Base-by-base conservation (phyloP, 2,113 vertebrate species). In the Poeciliopsis occidentalis region DNA sequence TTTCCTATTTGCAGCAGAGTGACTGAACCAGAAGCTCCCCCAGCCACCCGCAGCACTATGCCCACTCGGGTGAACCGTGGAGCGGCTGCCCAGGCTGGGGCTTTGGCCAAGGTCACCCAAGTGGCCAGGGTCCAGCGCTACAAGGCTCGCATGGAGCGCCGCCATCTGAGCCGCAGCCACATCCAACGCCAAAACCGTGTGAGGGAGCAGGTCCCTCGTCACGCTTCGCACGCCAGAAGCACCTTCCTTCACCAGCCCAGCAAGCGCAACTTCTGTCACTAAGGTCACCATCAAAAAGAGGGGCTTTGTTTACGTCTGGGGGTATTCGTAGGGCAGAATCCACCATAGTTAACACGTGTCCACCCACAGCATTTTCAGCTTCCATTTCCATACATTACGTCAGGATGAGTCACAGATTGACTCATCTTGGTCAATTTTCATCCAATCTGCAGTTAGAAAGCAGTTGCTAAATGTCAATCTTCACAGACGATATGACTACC, bases 201-300 rank as follows among this genome's bases (percentile, higher is more conserved):
- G 73, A 93, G 94, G 60, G 96, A 98, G 92, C 94, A 96, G 90
- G 95, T 95, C 34, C 92, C 94, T 5, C 94, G 94, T 68, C 91
- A 93, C 4, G 83, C 90, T 12, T 90, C 89, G 62, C 90, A 94
- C 4, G 69, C 92, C 88, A 95, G 94, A 87, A 94, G 95, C 86
- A 94, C 93, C 94, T 97, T 96, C 80, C 88, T 99, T 77, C 96
- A 98, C 93, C 98, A 99, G 90, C 98, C 98, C 75, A 94, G 94
- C 95, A 97, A 97, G 93, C 97, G 96, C 85, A 97, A 95, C 93
- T 84, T 95, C 94, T 96, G 95, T 94, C 96, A 98, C 94, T 99
- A 94, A 98, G 82, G 71, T 78, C 64, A 37, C 32, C 63, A 64
- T 29, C 22, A 57, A n/a, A 57, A 57, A 30, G 66, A 73, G 89